Percentiles rank a stretch among this genome's conserved stretches.
phyloP scores from a whole-genome alignment of 1,140 invertebrate genomes.

The Eubasilissa regina region DNA sequence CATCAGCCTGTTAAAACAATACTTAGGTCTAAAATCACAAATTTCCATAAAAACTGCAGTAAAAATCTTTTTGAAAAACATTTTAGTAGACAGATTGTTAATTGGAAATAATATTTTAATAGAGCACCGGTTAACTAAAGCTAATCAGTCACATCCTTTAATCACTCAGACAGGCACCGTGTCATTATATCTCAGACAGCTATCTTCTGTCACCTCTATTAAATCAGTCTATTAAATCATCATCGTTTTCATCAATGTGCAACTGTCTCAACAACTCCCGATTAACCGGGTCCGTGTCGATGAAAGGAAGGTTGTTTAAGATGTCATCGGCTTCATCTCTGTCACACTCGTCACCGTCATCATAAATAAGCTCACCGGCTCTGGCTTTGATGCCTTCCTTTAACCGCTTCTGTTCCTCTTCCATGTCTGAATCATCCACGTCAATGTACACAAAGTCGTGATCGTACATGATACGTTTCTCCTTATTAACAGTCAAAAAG shows the following conservation, averaged over 20 bases:
- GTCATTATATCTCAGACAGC: too few relatives aligned
- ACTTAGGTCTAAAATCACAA: too few relatives aligned
- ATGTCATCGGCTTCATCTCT: neutral
- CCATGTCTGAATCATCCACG: conserved; percentile 27
- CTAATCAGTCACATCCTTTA: too few relatives aligned
- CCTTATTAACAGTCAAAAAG: neutral
- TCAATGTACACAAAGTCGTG: conserved; percentile 12
- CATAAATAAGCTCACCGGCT: neutral
- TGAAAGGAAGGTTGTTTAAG: neutral
- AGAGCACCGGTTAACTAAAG: neutral
- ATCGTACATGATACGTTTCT: conserved; percentile 25
- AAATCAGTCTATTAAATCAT: neutral
- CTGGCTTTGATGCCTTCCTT: neutral
- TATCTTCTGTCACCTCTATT: neutral
- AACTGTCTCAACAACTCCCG: neutral
- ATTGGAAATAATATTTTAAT: neutral
- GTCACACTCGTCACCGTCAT: conserved; percentile 5
- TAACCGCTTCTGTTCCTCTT: conserved; percentile 19
- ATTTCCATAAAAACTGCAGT: too few relatives aligned
- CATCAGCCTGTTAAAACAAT: too few relatives aligned
- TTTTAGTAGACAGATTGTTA: neutral
- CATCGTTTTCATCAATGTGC: neutral
- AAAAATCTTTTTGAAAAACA: neutral
- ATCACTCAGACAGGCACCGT: too few relatives aligned
- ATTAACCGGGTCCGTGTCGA: conserved; percentile 1